Evolutionary conservation across 2,113 vertebrate genomes (phyloP), one percentile per base, ranked within the genome.

Genomic region (Clinocottus analis): DNA sequence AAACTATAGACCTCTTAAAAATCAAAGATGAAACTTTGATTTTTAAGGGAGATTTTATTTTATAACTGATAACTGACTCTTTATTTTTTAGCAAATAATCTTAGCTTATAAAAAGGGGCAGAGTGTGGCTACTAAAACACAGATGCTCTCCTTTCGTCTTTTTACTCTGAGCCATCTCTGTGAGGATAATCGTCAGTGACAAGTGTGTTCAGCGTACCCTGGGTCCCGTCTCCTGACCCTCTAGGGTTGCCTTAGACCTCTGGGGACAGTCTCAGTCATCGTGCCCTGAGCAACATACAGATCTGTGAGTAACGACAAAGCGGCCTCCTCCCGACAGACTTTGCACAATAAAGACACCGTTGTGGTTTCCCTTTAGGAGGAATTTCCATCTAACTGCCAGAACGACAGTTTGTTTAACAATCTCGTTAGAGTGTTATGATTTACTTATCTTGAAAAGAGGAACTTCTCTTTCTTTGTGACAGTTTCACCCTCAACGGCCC

Each of bases 131-230:
- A 31, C 49, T 29, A 61, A 74, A 69, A 11, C 56, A 62, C 70
- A 74, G 39, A 71, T 41, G 66, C 47, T 56, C 47, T 71, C 41
- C 47, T 71, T 13, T 60, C 29, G 19, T 85, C 31, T 37, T 35
- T 21, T 81, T 60, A 70, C 39, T 60, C 64, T 56, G 51, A 43
- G 58, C 61, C 23, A 21, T 55, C 21, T 72, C 75, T 68, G 65
- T 90, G 83, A 87, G 35, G 65, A 79, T 41, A 13, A 90, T 83
- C 51, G 47, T 70, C 79, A 78, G 76, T 88, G 92, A 91, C 86
- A 88, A 79, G 80, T 82, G 72, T 13, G 64, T 69, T 81, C 60
- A 58, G 60, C 62, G 16, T 74, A 68, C 70, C 67, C 68, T 69
- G 9, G 3, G 63, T 80, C 80, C 71, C 43, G 3, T 67, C 73